These are phyloP conservation scores for Lymantria monacha DNA, from an alignment of 2,888 invertebrate species.

Conservation along the genomic window DNA sequence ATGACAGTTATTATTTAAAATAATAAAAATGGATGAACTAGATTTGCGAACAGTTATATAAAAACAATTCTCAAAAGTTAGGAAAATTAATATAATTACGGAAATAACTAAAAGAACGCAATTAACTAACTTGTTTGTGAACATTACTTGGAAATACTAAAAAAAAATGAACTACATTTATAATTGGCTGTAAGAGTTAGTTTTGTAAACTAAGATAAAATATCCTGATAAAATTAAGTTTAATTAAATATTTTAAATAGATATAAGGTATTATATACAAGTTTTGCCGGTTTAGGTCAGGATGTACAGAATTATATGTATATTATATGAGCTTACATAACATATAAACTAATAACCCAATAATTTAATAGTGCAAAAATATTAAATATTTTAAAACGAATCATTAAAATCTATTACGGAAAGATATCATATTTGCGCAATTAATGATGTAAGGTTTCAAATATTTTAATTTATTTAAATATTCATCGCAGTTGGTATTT, in stretches of 20 bases:
- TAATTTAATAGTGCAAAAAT: not conserved
- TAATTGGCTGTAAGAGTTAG: not conserved
- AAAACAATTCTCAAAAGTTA: too few relatives aligned
- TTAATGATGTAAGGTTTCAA: not conserved
- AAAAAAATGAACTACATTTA: not conserved
- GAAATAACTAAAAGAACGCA: too few relatives aligned
- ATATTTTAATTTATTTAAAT: not conserved
- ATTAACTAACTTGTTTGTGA: too few relatives aligned
- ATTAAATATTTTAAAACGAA: not conserved
- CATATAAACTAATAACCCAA: not conserved
- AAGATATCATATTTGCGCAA: not conserved
- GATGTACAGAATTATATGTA: not conserved
- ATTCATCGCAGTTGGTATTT: not conserved
- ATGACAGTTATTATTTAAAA: too few relatives aligned
- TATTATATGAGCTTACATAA: not conserved
- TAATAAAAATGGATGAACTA: too few relatives aligned
- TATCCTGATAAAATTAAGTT: not conserved
- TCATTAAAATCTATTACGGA: not conserved
- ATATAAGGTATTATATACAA: too few relatives aligned
- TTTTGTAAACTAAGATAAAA: not conserved
- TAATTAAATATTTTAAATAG: not conserved
- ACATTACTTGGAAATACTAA: not conserved
- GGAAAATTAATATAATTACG: too few relatives aligned
- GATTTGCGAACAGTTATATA: too few relatives aligned
- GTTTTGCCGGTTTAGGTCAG: too few relatives aligned